These are phyloP conservation scores for Epizoanthus illoricatus DNA, from an alignment of 92 coral and sea anemone species.

Conservation along the genomic window DNA sequence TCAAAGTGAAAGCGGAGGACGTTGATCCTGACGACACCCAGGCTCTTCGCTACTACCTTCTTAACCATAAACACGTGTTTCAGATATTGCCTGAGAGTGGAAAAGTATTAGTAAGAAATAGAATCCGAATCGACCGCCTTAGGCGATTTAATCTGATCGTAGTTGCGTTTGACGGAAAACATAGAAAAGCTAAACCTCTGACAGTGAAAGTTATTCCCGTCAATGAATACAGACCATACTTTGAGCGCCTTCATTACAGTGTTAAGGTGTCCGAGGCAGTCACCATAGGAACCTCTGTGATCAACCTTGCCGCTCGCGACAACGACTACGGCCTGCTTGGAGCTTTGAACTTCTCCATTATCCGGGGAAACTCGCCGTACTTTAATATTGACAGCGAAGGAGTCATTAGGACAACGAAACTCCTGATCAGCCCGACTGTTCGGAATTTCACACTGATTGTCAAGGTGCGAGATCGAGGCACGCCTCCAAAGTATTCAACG, in stretches of 20 bases:
- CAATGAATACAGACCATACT: slow-evolving; percentile 75
- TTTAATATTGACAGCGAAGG: slow-evolving; percentile 74
- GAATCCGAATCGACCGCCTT: slow-evolving; percentile 57
- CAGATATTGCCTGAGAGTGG: slow-evolving; percentile 70
- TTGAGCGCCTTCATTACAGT: slow-evolving; percentile 61
- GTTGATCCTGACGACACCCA: slow-evolving; percentile 65
- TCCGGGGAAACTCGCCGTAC: slow-evolving; percentile 50
- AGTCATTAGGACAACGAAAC: slow-evolving; percentile 51
- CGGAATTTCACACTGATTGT: slow-evolving; percentile 55
- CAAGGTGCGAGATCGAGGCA: slow-evolving; percentile 67
- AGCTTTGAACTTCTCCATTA: slow-evolving; percentile 58
- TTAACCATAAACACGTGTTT: slow-evolving; percentile 55
- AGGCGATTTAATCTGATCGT: slow-evolving; percentile 56
- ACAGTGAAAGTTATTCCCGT: slow-evolving; percentile 57
- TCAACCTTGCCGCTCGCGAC: slow-evolving; percentile 65
- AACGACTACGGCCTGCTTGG: slow-evolving; percentile 65
- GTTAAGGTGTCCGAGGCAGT: slow-evolving; percentile 80
- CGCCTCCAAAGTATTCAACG: slow-evolving; percentile 59
- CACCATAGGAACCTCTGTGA: slow-evolving; percentile 70
- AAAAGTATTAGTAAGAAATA: slow-evolving; percentile 60
- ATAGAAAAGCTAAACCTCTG: slow-evolving; percentile 47
- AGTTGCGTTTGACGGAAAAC: slow-evolving; percentile 64
- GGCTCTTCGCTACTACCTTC: slow-evolving; percentile 57
- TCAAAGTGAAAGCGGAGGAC: slow-evolving; percentile 68
- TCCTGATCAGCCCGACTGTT: slow-evolving; percentile 52